phyloP scores from a whole-genome alignment of 1,140 invertebrate genomes.

The Archivesica marissinica region DNA sequence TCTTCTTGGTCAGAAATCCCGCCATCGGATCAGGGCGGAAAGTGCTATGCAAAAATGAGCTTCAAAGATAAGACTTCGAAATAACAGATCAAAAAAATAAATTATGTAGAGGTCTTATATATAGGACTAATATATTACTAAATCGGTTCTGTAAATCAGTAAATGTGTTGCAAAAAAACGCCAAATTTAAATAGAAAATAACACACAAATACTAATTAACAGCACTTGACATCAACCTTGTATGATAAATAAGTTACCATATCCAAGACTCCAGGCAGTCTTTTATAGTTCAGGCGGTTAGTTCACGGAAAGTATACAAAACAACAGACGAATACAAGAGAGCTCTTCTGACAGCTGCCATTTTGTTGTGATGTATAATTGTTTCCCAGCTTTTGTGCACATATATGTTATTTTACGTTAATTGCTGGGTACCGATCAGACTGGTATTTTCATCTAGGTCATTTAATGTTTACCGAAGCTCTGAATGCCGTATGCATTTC shows the following conservation, averaged over 20 bases:
- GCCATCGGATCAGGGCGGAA: too few species aligned
- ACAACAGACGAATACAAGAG: slow-evolving; percentile 37
- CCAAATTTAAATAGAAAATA: too few species aligned
- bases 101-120: too few species aligned
- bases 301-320: slow-evolving; percentile 63
- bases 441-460: too few species aligned
- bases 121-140: too few species aligned
- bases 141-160: too few species aligned
- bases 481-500: background rate
- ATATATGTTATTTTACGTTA: too few species aligned
- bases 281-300: slow-evolving; percentile 15
- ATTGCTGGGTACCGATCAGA: background rate
- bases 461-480: background rate
- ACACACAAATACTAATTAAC: background rate
- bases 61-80: too few species aligned
- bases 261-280: background rate
- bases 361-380: slow-evolving; percentile 40
- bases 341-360: slow-evolving; percentile 59
- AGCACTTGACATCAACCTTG: background rate
- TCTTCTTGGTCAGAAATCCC: too few species aligned
- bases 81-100: too few species aligned
- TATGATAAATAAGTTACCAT: slow-evolving; percentile 7
- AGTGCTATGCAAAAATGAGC: too few species aligned
- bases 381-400: background rate
- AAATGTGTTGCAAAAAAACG: too few species aligned